Conservation (phyloP, 2,113 vertebrate genomes). For the Eptesicus fuscus region DNA sequence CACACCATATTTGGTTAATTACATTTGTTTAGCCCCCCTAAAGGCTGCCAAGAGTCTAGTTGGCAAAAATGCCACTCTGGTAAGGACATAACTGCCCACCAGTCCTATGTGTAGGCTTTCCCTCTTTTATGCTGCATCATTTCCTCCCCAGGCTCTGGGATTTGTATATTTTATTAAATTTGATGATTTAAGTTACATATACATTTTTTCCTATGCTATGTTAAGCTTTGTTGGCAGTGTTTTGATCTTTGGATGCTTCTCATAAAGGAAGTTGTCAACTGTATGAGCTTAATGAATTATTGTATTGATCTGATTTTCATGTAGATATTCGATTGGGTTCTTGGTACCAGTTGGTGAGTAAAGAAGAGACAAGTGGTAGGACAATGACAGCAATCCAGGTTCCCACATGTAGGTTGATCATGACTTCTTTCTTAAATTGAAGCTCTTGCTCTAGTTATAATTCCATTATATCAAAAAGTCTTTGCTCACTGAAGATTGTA, state of each 20-base stretch:
- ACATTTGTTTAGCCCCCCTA: constrained; percentile 65
- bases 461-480: background rate
- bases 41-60: constrained; percentile 82
- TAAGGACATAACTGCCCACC: constrained; percentile 76
- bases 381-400: background rate
- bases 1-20: constrained; percentile 85
- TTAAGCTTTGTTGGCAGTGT: constrained; percentile 56
- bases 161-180: constrained; percentile 64
- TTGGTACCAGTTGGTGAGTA: background rate
- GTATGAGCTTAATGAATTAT: background rate
- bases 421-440: background rate
- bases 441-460: background rate
- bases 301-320: background rate
- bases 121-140: constrained; percentile 64
- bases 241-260: constrained; percentile 67
- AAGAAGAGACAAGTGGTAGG: background rate
- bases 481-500: background rate
- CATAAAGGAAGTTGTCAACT: constrained; percentile 58
- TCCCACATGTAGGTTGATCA: background rate
- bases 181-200: constrained; percentile 45
- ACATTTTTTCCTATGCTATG: constrained; percentile 42
- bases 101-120: constrained; percentile 71
- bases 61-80: constrained; percentile 85
- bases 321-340: background rate
- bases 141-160: constrained; percentile 47